Evolutionary conservation across 2,797 vertebrate genomes (phyloP).

Genomic region (Ammospiza maritima): DNA sequence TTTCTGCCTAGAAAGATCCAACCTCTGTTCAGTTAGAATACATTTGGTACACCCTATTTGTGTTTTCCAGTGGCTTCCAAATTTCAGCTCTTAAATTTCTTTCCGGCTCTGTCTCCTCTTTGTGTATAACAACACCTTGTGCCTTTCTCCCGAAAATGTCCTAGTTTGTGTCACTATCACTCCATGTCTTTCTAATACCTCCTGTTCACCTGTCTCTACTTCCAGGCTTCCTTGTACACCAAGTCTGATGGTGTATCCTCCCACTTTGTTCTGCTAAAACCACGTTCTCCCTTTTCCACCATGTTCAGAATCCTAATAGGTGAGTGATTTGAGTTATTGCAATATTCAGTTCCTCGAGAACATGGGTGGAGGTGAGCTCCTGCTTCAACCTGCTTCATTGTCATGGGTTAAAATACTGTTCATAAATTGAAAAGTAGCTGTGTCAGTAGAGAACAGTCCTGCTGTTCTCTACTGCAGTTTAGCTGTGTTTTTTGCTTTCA

Average conservation of each 20-base stretch:
- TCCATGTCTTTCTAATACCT: background rate
- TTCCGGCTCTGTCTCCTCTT: background rate
- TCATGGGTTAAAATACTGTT: background rate
- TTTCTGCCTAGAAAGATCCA: background rate
- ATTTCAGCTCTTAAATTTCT: background rate
- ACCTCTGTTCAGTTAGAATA: background rate
- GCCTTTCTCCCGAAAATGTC: background rate
- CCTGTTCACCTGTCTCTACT: background rate
- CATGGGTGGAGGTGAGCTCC: background rate
- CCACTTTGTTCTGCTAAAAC: background rate
- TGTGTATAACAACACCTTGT: background rate
- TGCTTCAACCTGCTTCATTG: background rate
- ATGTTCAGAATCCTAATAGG: background rate
- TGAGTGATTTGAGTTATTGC: background rate
- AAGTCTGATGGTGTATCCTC: background rate
- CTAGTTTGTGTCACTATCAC: background rate
- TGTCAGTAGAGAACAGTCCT: background rate
- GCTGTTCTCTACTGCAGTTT: background rate
- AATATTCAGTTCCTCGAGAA: background rate
- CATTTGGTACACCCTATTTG: fast-evolving
- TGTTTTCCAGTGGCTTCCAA: background rate
- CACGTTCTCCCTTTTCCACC: background rate
- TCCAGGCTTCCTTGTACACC: background rate
- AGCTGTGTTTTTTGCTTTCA: background rate
- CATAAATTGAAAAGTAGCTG: background rate